Evolutionary conservation across 2,888 invertebrate genomes (phyloP).

Genomic region (Brachycybe producta): DNA sequence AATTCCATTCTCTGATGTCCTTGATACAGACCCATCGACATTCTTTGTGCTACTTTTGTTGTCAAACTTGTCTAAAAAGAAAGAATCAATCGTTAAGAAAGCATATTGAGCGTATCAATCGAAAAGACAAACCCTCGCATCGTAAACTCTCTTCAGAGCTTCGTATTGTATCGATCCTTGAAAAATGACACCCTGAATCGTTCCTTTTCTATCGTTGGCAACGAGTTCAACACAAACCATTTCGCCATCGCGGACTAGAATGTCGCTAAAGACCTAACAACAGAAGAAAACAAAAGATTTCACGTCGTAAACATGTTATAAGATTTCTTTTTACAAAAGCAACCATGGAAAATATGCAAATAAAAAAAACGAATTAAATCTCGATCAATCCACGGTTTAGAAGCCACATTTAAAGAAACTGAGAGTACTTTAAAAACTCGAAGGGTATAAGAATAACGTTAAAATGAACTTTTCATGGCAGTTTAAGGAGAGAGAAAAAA

Average conservation of each 20-base stretch:
- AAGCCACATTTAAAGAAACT: not conserved
- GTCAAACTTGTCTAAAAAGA: conserved; percentile 68
- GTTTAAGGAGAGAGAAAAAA: no score
- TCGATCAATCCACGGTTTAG: not conserved
- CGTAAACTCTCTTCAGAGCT: conserved; percentile 90
- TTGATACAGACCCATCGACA: conserved; percentile 65
- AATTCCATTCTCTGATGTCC: conserved; percentile 78
- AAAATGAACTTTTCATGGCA: no score
- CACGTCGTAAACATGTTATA: not conserved
- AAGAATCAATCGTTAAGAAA: not conserved
- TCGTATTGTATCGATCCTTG: conserved; percentile 96
- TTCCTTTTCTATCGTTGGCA: conserved; percentile 73
- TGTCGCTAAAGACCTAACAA: conserved; percentile 75
- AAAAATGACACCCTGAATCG: conserved; percentile 86
- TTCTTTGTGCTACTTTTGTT: conserved; percentile 85
- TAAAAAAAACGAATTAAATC: not conserved
- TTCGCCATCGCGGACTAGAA: conserved; percentile 92
- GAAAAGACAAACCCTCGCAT: conserved; percentile 63
- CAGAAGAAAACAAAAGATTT: not conserved
- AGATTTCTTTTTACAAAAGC: conserved; percentile 2
- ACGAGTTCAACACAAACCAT: conserved; percentile 98
- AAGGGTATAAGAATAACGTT: no score
- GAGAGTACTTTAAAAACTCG: not conserved
- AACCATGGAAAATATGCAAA: not conserved
- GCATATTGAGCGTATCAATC: no score